Evolutionary conservation across 1,140 invertebrate species (phyloP).

Genomic region (Leguminivora glycinivorella): DNA sequence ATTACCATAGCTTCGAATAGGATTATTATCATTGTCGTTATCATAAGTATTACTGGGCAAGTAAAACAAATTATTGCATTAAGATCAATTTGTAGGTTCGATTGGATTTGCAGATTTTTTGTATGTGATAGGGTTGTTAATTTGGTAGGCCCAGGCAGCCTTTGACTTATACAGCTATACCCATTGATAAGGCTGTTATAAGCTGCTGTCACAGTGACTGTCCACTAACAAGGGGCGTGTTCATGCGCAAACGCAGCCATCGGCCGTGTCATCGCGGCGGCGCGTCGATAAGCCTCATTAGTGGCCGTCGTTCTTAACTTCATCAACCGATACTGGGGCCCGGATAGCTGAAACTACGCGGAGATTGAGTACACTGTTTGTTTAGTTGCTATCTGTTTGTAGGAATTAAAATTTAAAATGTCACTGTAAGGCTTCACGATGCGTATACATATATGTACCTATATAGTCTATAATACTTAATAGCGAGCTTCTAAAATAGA

Average conservation of each 20-base stretch:
- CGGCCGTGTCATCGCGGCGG: slow-evolving; percentile 54
- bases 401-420: not conserved
- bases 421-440: too few relatives aligned
- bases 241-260: slow-evolving; percentile 52
- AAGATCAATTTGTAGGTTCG: not conserved
- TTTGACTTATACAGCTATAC: not conserved
- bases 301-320: slow-evolving; percentile 56
- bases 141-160: not conserved
- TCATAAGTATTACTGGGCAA: too few relatives aligned
- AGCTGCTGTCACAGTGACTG: slow-evolving; percentile 29
- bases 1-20: not conserved
- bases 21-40: too few relatives aligned
- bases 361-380: slow-evolving; percentile 6
- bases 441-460: too few relatives aligned
- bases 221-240: slow-evolving; percentile 49
- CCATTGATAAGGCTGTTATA: slow-evolving; percentile 14
- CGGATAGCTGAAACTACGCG: slow-evolving; percentile 2
- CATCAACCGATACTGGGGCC: slow-evolving; percentile 53
- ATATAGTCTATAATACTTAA: too few relatives aligned
- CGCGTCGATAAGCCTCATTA: slow-evolving; percentile 64
- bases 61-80: not conserved
- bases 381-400: not conserved
- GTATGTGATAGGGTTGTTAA: not conserved
- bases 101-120: too few relatives aligned
- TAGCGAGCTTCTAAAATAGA: too few relatives aligned